Percentiles rank a stretch among this genome's conserved stretches.
phyloP scores from a whole-genome alignment of 1,140 invertebrate species.

The Drosophila nannoptera region DNA sequence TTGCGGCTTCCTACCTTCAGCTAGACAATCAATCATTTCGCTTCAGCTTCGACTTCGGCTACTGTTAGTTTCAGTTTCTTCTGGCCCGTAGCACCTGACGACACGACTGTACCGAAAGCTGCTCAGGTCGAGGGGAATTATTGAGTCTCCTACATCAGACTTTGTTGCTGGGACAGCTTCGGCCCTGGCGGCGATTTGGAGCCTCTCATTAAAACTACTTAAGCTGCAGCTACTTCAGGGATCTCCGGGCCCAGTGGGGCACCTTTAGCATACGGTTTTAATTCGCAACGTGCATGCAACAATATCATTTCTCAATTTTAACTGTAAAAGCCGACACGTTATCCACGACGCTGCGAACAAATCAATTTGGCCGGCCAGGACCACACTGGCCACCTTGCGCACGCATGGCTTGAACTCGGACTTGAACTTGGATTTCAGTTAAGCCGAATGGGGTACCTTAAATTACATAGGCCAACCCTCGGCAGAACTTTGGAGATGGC shows the following conservation, averaged over 20 bases:
- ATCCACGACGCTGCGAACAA: conserved; percentile 67
- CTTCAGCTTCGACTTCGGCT: conserved; percentile 17
- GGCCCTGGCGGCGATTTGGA: conserved; percentile 40
- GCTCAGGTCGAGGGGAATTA: not conserved
- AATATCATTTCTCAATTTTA: conserved; percentile 75
- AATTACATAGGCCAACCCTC: conserved; percentile 47
- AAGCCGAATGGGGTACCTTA: conserved; percentile 52
- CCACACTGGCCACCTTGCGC: conserved; percentile 46
- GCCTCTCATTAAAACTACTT: conserved; percentile 74
- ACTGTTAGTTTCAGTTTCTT: not conserved
- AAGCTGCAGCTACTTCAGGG: conserved; percentile 53
- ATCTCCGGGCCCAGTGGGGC: conserved; percentile 10
- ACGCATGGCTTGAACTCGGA: conserved; percentile 30
- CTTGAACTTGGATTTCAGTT: conserved; percentile 61
- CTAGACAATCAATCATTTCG: conserved; percentile 67
- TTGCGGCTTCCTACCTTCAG: conserved; percentile 10
- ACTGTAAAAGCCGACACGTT: conserved; percentile 77
- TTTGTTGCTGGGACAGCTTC: conserved; percentile 2
- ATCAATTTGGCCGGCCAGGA: conserved; percentile 65
- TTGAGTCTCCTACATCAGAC: too few relatives aligned
- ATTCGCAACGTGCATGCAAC: conserved; percentile 71
- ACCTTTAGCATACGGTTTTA: conserved; percentile 49
- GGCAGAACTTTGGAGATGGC: conserved; percentile 27
- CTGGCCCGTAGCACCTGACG: conserved; percentile 17
- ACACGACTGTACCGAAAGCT: conserved; percentile 37